A percentile compares a stretch with the other conserved stretches of the same genome.
Conservation (phyloP, 2,113 vertebrate genomes). For the Paraplagusia blochii region DNA sequence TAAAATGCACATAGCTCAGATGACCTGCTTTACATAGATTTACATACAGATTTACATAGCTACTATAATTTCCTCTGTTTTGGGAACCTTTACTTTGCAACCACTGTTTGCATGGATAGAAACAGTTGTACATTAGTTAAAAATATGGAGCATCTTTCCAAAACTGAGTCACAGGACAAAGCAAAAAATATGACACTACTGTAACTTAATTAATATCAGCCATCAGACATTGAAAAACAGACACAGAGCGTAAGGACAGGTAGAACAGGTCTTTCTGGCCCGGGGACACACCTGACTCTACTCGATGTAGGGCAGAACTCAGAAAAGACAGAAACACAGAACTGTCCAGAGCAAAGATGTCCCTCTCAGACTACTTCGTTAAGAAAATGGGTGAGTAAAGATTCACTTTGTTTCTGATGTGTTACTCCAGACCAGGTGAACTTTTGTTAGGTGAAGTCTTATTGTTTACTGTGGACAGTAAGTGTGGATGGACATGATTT, state of each 20-base stretch:
- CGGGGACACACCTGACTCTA: constrained; percentile 13
- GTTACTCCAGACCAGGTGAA: too few relatives aligned
- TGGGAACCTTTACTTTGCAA: too few relatives aligned
- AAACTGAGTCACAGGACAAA: neutral
- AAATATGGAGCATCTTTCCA: neutral
- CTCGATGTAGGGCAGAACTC: neutral
- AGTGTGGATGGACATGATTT: too few relatives aligned
- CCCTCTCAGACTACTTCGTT: neutral
- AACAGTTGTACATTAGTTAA: too few relatives aligned
- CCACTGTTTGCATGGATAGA: too few relatives aligned
- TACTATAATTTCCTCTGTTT: too few relatives aligned
- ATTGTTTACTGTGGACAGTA: too few relatives aligned
- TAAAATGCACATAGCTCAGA: too few relatives aligned
- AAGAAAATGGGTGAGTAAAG: constrained; percentile 29
- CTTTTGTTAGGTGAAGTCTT: too few relatives aligned
- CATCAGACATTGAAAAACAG: neutral
- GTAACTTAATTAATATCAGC: neutral
- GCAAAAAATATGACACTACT: neutral
- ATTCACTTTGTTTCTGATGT: neutral
- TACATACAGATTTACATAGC: too few relatives aligned
- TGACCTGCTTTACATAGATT: too few relatives aligned
- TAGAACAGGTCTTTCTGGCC: constrained; percentile 27
- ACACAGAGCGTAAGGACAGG: constrained; percentile 2
- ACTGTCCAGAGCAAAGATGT: constrained; percentile 13
- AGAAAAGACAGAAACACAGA: neutral